These are phyloP conservation scores for Eulithis prunata DNA, from an alignment of 2,888 invertebrate species.

Conservation along the genomic window DNA sequence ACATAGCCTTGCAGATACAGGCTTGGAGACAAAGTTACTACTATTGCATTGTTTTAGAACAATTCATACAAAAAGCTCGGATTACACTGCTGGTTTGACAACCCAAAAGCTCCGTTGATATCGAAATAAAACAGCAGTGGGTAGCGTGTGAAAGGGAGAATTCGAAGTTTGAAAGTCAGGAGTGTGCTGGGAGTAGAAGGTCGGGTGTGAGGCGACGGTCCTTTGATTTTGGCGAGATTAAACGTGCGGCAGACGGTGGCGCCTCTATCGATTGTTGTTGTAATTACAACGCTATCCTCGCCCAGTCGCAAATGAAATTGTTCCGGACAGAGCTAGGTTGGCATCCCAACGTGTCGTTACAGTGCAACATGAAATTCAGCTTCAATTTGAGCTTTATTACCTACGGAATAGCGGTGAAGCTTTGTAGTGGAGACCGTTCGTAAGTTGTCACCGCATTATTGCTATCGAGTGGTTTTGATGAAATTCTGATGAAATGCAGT, in stretches of 20 bases:
- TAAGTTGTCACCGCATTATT: conserved; percentile 53
- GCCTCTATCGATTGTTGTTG: conserved; percentile 85
- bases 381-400: conserved; percentile 63
- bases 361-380: conserved; percentile 52
- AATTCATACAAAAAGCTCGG: conserved; percentile 40
- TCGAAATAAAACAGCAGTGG: conserved; percentile 49
- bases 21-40: conserved; percentile 76
- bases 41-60: conserved; percentile 60
- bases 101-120: background rate
- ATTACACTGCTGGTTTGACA: conserved; percentile 52
- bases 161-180: conserved; percentile 39
- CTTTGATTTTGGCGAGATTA: conserved; percentile 84
- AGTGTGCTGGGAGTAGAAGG: conserved; percentile 61
- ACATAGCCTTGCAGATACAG: conserved; percentile 76
- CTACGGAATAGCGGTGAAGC: conserved; percentile 43
- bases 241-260: conserved; percentile 85
- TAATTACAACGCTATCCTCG: conserved; percentile 84
- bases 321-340: conserved; percentile 80
- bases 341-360: conserved; percentile 76
- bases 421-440: conserved; percentile 29
- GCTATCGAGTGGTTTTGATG: conserved; percentile 59
- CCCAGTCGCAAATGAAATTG: conserved; percentile 85
- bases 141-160: conserved; percentile 33
- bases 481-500: conserved; percentile 60
- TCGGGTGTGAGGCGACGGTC: conserved; percentile 80